A percentile compares a stretch with the other conserved stretches of the same genome.
These are phyloP conservation scores for Notodonta dromedarius DNA, from an alignment of 2,888 invertebrate genomes.

Conservation along the genomic window DNA sequence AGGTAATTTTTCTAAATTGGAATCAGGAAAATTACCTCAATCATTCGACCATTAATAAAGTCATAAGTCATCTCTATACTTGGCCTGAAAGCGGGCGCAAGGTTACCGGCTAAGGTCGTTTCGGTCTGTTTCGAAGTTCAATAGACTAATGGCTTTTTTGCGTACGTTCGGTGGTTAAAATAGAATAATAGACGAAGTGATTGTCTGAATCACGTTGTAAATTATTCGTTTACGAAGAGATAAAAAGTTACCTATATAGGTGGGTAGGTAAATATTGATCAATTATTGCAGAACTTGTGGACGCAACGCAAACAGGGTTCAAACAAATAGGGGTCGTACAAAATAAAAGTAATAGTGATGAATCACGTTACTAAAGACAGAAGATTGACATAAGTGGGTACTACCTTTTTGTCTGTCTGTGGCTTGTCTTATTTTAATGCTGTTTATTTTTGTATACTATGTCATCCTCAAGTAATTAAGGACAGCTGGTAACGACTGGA, in stretches of 20 bases:
- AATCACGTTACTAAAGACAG: too few relatives aligned
- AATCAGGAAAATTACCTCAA: constrained; percentile 1
- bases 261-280: too few relatives aligned
- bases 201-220: constrained; percentile 16
- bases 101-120: constrained; percentile 48
- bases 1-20: background rate
- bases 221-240: constrained; percentile 12
- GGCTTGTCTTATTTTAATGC: too few relatives aligned
- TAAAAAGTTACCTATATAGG: constrained; percentile 15
- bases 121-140: constrained; percentile 48
- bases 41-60: background rate
- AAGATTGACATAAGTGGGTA: too few relatives aligned
- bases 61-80: constrained; percentile 24
- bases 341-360: too few relatives aligned
- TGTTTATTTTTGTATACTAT: too few relatives aligned
- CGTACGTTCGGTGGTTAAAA: constrained; percentile 26
- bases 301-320: too few relatives aligned
- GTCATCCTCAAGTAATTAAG: too few relatives aligned
- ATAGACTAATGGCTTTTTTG: constrained; percentile 33
- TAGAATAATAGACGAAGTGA: constrained; percentile 28
- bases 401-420: too few relatives aligned
- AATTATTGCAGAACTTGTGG: too few relatives aligned
- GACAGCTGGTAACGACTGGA: too few relatives aligned
- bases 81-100: constrained; percentile 40
- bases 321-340: too few relatives aligned